Base-by-base conservation (phyloP, 2,797 vertebrate species). In the Tokudaia muenninki region DNA sequence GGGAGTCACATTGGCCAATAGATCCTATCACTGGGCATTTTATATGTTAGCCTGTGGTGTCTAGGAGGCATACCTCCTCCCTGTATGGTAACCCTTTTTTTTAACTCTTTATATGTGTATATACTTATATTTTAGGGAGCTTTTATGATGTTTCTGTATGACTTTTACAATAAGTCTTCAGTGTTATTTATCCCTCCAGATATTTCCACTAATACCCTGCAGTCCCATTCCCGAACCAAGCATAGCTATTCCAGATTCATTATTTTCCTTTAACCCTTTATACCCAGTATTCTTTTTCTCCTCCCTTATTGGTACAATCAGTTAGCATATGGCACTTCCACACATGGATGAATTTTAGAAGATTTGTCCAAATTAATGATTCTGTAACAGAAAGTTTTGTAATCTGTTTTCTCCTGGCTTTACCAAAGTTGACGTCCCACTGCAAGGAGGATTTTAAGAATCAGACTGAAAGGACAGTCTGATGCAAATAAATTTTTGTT, bases 281-380 rank as follows among this genome's bases (percentile, higher is more conserved):
- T 50, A 65, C 4, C 41, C 26, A 22, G 29, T 11, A 22, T 65
- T 65, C 26, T 47, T 19, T 31, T 44, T 44, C 41, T 63, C 29
- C 11, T 17, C 10, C 19, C 5, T 13, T 21, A 65, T 34, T 50
- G 17, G 82, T 14, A 34, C 61, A 50, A 4, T 34, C 29, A 50
- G 10, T 31, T 31, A 31, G 37, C 11, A 26, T 44, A 63, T 11
- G 14, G 4, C 5, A 44, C 2, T 17, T 44, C 44, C 26, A 26
- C 37, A 61, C 37, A 44, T 29, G 37, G 16, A 13, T 31, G 4
- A 63, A 44, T 95, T 70, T 95, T 94, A 82, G 55, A 72, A 74
- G 55, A 29, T 90, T 95, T 93, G 34, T 87, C 67, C 92, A 93
- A 94, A 89, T 21, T 72, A 87, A 3, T 12, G 61, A 5, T 78